Evolutionary conservation across 2,113 vertebrate species (phyloP).

Genomic region (Vidua chalybeata): DNA sequence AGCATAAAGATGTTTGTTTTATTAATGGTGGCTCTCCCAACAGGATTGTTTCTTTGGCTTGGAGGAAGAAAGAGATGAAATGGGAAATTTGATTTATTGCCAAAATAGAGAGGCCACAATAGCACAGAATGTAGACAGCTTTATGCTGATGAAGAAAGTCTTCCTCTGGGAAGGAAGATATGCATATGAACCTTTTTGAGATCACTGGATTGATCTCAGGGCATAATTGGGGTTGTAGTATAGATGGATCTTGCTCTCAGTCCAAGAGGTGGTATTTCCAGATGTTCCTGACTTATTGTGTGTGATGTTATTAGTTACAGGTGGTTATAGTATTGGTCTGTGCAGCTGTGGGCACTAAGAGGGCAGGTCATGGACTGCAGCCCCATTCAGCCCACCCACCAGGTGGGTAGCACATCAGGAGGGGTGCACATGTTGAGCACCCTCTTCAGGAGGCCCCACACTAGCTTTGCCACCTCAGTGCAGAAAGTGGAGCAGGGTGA

Average conservation of each 20-base stretch:
- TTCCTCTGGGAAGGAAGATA: not conserved
- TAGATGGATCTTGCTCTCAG: not conserved
- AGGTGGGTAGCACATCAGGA: not conserved
- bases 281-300: not conserved
- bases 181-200: not conserved
- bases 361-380: not conserved
- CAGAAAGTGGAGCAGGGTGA: not conserved
- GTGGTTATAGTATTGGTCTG: not conserved
- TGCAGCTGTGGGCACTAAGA: rapidly evolving
- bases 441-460: not conserved
- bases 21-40: not conserved
- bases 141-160: not conserved
- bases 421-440: not conserved
- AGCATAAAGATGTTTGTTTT: not conserved
- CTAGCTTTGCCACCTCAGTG: not conserved
- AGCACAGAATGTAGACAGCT: not conserved
- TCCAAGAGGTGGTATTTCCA: not conserved
- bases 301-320: not conserved
- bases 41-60: not conserved
- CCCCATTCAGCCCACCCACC: not conserved
- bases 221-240: not conserved
- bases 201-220: not conserved
- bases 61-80: not conserved
- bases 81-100: not conserved
- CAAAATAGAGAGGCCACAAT: not conserved